Evolutionary conservation across 92 coral and sea anemone species (phyloP), one percentile per base, ranked within the genome.

Genomic region (Anthopleura xanthogrammica): DNA sequence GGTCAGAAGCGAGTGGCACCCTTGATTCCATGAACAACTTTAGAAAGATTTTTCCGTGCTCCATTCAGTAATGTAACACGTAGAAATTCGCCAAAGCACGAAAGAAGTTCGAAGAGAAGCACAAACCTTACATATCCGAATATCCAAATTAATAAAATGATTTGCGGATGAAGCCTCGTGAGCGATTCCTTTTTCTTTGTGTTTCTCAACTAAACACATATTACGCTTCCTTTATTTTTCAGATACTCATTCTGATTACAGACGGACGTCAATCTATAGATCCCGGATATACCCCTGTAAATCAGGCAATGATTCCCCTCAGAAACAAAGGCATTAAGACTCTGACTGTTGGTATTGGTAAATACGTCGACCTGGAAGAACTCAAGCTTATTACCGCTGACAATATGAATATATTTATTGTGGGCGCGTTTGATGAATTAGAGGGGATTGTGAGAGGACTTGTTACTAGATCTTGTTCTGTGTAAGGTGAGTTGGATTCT

Each of bases 201-300:
- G 1, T 29, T n/a, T 4, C 12, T 62, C 11, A 14, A 20, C 36
- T n/a, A 62, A 0, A 62, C 12, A 68, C 36, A 23, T 23, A 68
- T 29, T 5, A 3, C 66, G 66, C 16, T 50, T 52, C 16, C 40
- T 60, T 79, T 14, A 20, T 76, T 76, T 41, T 75, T 17, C 50
- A 85, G 88, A 92, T 94, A 66, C 87, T 96, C 19, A 58, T 96
- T 20, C 87, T 96, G 17, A 87, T 96, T 57, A 94, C 99, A 12
- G 96, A 94, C 79, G 98, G 98, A 46, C 83, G 92, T 4, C 95
- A 93, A 78, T 89, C 97, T 22, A 87, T 71, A 46, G 99, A 94
- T 73, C 91, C 90, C 4, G 95, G 92, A 10, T 83, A 84, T 60
- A 72, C 72, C 23, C 87, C 94, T 41, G 91, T 93, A 39, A 79